phyloP scores from a whole-genome alignment of 2,888 invertebrate genomes.

The Rhagophthalmus giganteus region DNA sequence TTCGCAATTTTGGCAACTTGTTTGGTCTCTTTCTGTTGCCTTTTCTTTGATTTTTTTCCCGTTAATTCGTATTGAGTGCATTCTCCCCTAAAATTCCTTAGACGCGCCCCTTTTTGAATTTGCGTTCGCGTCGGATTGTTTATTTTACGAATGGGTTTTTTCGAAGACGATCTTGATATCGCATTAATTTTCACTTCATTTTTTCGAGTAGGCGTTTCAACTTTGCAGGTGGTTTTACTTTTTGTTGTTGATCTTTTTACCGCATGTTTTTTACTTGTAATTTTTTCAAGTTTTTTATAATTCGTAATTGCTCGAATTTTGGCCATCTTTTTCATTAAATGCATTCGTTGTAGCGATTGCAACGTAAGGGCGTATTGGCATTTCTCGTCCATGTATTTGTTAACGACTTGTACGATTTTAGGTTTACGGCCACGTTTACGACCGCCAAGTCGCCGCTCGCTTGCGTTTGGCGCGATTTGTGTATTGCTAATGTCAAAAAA shows the following conservation, averaged over 20 bases:
- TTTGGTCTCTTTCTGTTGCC: slow-evolving; percentile 17
- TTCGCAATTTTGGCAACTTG: slow-evolving; percentile 10
- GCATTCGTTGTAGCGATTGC: slow-evolving; percentile 62
- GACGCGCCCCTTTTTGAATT: slow-evolving; percentile 48
- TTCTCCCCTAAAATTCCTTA: slow-evolving; percentile 54
- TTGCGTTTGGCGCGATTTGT: slow-evolving; percentile 42
- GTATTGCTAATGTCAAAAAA: slow-evolving; percentile 45
- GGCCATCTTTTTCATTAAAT: slow-evolving; percentile 64
- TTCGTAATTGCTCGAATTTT: slow-evolving; percentile 57
- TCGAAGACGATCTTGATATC: slow-evolving; percentile 36
- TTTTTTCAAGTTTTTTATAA: slow-evolving; percentile 54
- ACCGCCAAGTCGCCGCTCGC: slow-evolving; percentile 59
- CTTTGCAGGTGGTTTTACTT: slow-evolving; percentile 51
- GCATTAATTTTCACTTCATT: slow-evolving; percentile 49
- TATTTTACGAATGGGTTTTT: slow-evolving; percentile 43
- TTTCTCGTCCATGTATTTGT: slow-evolving; percentile 54
- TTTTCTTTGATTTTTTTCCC: slow-evolving; percentile 37
- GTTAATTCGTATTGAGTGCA: slow-evolving; percentile 52
- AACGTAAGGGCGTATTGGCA: slow-evolving; percentile 56
- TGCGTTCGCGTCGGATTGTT: slow-evolving; percentile 29
- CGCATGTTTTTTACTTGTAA: slow-evolving; percentile 54
- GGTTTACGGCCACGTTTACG: slow-evolving; percentile 62
- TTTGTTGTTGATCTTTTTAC: slow-evolving; percentile 57
- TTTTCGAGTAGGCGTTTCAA: slow-evolving; percentile 47
- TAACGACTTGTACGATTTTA: slow-evolving; percentile 54